Base-by-base conservation (phyloP, 2,888 invertebrate genomes). In the Callimorpha dominula region DNA sequence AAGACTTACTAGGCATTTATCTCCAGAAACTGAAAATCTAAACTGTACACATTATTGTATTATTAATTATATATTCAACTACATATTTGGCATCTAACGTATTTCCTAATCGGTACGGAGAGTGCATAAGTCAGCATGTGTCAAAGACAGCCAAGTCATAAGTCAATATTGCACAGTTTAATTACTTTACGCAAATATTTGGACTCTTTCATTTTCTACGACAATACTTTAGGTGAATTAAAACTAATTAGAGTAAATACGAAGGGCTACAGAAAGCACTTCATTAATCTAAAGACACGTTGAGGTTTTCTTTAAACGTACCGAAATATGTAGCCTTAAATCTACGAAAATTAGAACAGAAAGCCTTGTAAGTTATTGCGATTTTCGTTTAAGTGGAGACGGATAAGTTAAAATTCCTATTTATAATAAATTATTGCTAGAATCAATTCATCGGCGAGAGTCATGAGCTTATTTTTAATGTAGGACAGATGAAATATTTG, bases 101-200 rank as follows among this genome's bases (percentile, higher is more conserved):
- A 75, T 71, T 71, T 62, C 68, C 71, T 80, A 82, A 77, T 76
- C 84, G 86, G 87, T 87, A 86, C 87, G 86, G 89, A 88, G 75
- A 87, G 82, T 85, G 86, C 89, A 87, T 88, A 87, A 86, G 85
- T 86, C 80, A 83, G 77, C 80, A 78, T 83, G 77, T 82, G 74
- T 80, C 80, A 83, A 75, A 82, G 81, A 86, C 83, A 88, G 81
- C 81, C 76, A 76, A 87, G 72, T 87, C 89, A 88, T 90, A 90
- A 88, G 86, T 86, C 77, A 81, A 80, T 88, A 88, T 87, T 89
- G 87, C 87, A 89, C 83, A 84, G 85, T 83, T 81, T 76, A 82
- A 80, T 81, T 78, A 78, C 75, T 75, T 69, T 70, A 71, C 40
- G 50, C 78, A 81, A 54, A 80, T 82, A 80, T 84, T 83, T 83